Percentiles rank a stretch among this genome's conserved stretches.
These are phyloP conservation scores for Paramormyrops hopkinsi DNA, from an alignment of 2,797 vertebrate genomes.

Conservation along the genomic window DNA sequence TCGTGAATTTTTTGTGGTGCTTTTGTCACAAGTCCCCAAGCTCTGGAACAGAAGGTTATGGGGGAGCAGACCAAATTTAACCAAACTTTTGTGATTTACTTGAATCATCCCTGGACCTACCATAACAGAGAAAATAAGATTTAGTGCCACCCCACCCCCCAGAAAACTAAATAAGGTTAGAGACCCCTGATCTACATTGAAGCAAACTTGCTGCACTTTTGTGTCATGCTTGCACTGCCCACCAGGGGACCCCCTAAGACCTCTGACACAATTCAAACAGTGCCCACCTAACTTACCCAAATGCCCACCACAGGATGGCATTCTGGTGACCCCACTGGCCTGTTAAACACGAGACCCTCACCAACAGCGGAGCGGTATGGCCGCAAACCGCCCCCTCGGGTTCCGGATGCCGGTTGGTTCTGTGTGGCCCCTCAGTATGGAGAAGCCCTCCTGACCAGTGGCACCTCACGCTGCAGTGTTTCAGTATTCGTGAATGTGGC, in stretches of 20 bases:
- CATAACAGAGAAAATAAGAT: not conserved
- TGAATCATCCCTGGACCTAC: not conserved
- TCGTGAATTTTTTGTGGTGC: not conserved
- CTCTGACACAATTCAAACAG: not conserved
- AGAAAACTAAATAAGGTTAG: not conserved
- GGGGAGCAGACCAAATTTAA: not conserved
- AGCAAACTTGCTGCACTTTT: not conserved
- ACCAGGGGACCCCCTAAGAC: not conserved
- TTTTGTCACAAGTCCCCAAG: not conserved
- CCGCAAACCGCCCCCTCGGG: not conserved
- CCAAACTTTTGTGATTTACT: not conserved
- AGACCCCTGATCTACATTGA: not conserved
- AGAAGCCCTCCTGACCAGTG: not conserved
- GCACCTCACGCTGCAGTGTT: not conserved
- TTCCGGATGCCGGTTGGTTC: not conserved
- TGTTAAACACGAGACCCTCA: not conserved
- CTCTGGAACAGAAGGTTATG: not conserved
- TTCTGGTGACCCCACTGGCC: not conserved
- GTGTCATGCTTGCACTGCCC: not conserved
- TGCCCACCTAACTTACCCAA: not conserved
- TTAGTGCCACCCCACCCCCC: not conserved
- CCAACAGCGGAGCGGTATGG: not conserved
- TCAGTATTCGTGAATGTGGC: not conserved
- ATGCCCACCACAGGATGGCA: not conserved
- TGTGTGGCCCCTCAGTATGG: not conserved